A percentile compares a stretch with the other conserved stretches of the same genome.
Conservation (phyloP, 2,888 invertebrate genomes). For the Heliconius cydno region DNA sequence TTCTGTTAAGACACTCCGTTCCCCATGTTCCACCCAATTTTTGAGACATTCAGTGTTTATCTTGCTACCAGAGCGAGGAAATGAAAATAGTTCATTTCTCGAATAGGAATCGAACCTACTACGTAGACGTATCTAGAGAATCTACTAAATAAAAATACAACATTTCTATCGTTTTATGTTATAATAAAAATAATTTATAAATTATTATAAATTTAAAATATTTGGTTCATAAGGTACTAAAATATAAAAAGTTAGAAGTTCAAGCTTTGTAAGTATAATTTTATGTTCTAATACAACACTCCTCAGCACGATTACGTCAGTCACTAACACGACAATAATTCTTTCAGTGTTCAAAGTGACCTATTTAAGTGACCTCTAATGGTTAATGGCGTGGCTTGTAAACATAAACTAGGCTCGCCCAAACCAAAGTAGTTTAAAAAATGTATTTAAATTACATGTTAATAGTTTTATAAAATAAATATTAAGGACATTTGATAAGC, state of each 20-base stretch:
- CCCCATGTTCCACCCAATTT: not conserved
- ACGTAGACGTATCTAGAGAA: too few relatives aligned
- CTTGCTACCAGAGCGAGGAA: not conserved
- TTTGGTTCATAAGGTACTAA: too few relatives aligned
- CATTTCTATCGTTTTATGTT: not conserved
- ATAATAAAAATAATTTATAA: too few relatives aligned
- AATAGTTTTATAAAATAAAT: not conserved
- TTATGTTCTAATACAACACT: not conserved
- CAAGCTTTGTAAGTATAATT: not conserved
- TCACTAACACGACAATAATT: slow-evolving; percentile 1
- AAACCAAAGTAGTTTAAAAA: not conserved
- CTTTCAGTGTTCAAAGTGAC: slow-evolving; percentile 26
- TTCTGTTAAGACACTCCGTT: too few relatives aligned
- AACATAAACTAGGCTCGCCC: slow-evolving; percentile 2
- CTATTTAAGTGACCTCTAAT: slow-evolving; percentile 20
- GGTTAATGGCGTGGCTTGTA: slow-evolving; percentile 25
- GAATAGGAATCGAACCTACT: too few relatives aligned
- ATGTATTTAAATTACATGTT: not conserved
- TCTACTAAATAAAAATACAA: too few relatives aligned
- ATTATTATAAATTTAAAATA: too few relatives aligned
- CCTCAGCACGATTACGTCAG: not conserved
- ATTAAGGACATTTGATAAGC: not conserved
- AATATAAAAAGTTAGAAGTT: not conserved
- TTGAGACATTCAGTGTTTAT: too few relatives aligned
- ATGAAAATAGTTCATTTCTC: not conserved